Base-by-base conservation (phyloP, 2,888 invertebrate genomes). In the Caenorhabditis wallacei region DNA sequence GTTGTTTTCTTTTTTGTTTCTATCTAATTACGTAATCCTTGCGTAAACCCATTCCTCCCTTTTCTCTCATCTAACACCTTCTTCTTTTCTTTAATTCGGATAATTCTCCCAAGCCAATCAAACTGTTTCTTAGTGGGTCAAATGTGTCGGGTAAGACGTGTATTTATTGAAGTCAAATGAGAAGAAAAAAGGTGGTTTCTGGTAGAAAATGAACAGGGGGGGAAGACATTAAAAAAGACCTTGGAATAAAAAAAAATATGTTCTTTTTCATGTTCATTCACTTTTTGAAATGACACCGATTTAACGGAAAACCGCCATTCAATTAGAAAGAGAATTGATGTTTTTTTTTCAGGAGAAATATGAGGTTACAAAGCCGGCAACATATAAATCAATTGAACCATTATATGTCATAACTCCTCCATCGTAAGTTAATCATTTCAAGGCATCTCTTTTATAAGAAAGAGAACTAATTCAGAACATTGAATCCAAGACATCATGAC, bases 371-470 rank as follows among this genome's bases (percentile, higher is more conserved):
- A 89, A 90, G 30, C 82, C 87, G 11, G 88, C 89, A 13, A 88
- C 89, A 10, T 91, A 91, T 87, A 91, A 91, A 68, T 87, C 89
- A 20, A 87, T 90, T 71, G 91, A 91, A 57, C 91, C 91, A 1
- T 85, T 91, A 43, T 91, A 91, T 76, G 90, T 91, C 54, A 88
- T 91, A 43, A 90, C 91, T 3, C 90, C 90, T 22, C 87, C 88
- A 30, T 75, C 81, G 84, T 85, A 51, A 68, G 81, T 40, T 30
- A 2, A 26, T 40, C n/a, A n/a, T n/a, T n/a, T n/a, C n/a, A n/a
- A n/a, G n/a, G n/a, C n/a, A n/a, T n/a, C n/a, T n/a, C n/a, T n/a
- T n/a, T n/a, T n/a, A n/a, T 68, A 13, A 51, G 22, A 4, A 3
- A 7, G 35, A 43, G 30, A 30, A 5, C 30, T 40, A 57, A 20